Evolutionary conservation across 2,888 invertebrate genomes (phyloP), one percentile per base, ranked within the genome.

Genomic region (Ectobius pallidus): DNA sequence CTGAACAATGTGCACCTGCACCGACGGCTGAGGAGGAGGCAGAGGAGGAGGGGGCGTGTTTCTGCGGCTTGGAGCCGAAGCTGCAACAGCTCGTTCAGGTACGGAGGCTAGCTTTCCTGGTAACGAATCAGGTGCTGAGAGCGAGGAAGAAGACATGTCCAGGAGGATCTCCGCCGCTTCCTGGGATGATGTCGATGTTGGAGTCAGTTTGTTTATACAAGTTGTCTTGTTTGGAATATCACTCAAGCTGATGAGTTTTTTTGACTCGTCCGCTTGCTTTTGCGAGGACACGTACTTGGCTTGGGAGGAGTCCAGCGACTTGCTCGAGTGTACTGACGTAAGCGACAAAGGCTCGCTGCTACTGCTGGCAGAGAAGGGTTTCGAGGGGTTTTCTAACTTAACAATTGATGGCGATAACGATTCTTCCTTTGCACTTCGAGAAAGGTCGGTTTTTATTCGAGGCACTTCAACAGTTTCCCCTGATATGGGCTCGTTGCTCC

Each of bases 1-100:
- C 80, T 92, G 92, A 55, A 93, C 90, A 75, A 93, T 89, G 81
- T 91, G 92, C 77, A 93, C 87, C 72, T 91, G 90, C 61, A 92
- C 87, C 3, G 91, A 90, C 6, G 92, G 91, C 1, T 82, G 81
- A 62, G 73, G 76, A 4, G 80, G 80, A n/a, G 81, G 80, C 0
- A 82, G 81, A 0, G 83, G 81, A 0, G 84, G 82, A 3, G 83
- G 84, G 2, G 84, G 83, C 0, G 83, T 82, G 72, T 84, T 83
- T 49, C 82, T 80, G 22, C 82, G 78, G 3, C 81, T 78, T 2
- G 80, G 80, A n/a, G 85, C 82, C 18, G 80, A 79, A 34, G 87
- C 86, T 77, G 86, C 86, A 77, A 88, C 86, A 0, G 87, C 86
- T 73, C 88, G 81, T 73, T 88, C 87, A 2, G 88, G 86, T 22